A percentile compares a stretch with the other conserved stretches of the same genome.
Conservation (phyloP, 2,888 invertebrate species). For the Cerceris rybyensis region DNA sequence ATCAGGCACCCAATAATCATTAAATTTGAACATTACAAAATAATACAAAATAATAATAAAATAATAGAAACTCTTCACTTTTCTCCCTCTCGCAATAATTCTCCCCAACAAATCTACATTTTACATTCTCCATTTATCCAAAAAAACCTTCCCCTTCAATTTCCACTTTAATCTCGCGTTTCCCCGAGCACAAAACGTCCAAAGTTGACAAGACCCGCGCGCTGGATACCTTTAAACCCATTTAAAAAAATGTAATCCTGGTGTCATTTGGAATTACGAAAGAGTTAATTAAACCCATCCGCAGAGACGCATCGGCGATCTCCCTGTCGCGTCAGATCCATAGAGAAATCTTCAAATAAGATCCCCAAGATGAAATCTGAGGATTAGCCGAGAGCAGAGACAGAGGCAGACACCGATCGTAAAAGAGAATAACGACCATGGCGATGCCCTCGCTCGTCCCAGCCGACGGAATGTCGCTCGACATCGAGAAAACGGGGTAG, state of each 20-base stretch:
- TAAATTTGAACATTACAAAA: too few relatives aligned
- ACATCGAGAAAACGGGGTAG: constrained; percentile 1
- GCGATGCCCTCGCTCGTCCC: constrained; percentile 20
- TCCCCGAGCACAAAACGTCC: too few relatives aligned
- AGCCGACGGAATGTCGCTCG: not conserved
- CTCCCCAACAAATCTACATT: too few relatives aligned
- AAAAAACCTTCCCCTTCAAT: too few relatives aligned
- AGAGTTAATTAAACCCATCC: constrained; percentile 57
- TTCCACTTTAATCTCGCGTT: too few relatives aligned
- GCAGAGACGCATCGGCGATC: constrained; percentile 46
- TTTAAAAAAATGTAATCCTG: constrained; percentile 25
- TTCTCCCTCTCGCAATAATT: too few relatives aligned
- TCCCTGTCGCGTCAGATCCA: constrained; percentile 36
- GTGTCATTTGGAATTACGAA: constrained; percentile 47
- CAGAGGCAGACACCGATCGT: constrained; percentile 19
- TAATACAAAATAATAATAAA: too few relatives aligned
- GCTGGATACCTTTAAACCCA: not conserved
- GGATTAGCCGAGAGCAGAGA: constrained; percentile 34
- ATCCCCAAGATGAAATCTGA: constrained; percentile 18
- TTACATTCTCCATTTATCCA: too few relatives aligned
- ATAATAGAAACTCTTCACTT: too few relatives aligned
- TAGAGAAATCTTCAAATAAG: constrained; percentile 40
- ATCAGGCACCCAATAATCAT: too few relatives aligned
- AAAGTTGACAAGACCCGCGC: not conserved
- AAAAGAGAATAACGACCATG: constrained; percentile 45